A percentile compares a stretch with the other conserved stretches of the same genome.
These are phyloP conservation scores for Sycon ciliatum DNA, from an alignment of 37 sponge, comb jelly and placozoan genomes.

Conservation along the genomic window DNA sequence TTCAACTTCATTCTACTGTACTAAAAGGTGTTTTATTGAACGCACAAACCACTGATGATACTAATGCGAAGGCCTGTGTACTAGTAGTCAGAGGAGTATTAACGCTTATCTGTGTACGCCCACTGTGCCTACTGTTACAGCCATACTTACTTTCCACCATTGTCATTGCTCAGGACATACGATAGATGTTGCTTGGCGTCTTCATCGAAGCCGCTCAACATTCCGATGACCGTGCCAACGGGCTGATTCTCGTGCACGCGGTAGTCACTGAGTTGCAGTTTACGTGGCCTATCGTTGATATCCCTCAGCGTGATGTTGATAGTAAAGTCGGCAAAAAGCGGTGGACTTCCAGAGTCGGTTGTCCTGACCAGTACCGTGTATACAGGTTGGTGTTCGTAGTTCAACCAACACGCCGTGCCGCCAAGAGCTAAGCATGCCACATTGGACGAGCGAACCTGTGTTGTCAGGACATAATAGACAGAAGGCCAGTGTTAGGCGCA, in stretches of 20 bases:
- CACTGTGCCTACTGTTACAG: too few relatives aligned
- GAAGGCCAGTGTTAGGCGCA: not conserved
- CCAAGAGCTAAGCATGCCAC: not conserved
- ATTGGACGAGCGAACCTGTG: not conserved
- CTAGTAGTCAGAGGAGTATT: too few relatives aligned
- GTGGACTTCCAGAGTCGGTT: not conserved
- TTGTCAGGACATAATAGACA: too few relatives aligned
- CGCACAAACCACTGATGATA: too few relatives aligned
- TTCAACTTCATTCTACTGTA: too few relatives aligned
- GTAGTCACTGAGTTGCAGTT: conserved; percentile 5
- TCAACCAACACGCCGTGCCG: not conserved
- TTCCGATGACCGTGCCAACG: not conserved
- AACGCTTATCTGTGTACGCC: too few relatives aligned
- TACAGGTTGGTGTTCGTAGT: not conserved
- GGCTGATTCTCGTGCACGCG: not conserved
- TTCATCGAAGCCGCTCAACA: not conserved
- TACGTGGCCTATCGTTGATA: conserved; percentile 12
- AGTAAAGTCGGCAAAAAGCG: not conserved
- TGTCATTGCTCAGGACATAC: not conserved
- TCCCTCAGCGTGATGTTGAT: not conserved
- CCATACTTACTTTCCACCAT: too few relatives aligned
- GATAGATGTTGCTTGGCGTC: not conserved
- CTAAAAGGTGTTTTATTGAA: too few relatives aligned
- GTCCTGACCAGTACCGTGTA: not conserved
- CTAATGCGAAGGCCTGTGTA: too few relatives aligned